phyloP scores from a whole-genome alignment of 2,113 vertebrate species.

The Elephas maximus region DNA sequence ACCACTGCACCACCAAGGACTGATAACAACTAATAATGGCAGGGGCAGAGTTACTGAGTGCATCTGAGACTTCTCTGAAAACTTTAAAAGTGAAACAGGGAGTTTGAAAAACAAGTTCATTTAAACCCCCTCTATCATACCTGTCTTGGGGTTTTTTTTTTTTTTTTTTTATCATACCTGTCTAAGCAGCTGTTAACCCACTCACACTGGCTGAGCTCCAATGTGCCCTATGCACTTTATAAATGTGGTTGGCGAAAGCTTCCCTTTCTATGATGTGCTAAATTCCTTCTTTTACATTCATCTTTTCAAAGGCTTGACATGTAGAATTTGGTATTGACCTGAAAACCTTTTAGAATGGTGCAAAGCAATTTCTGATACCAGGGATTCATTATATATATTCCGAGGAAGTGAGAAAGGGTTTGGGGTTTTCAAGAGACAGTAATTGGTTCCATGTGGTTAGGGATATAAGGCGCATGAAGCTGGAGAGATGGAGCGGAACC shows the following conservation, averaged over 20 bases:
- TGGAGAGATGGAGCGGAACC: not conserved
- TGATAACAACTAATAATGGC: not conserved
- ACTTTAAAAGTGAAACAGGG: not conserved
- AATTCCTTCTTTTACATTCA: not conserved
- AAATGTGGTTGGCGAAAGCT: slow-evolving; percentile 3
- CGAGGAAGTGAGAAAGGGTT: not conserved
- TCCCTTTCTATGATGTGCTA: not conserved
- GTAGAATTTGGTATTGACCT: not conserved
- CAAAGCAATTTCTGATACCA: not conserved
- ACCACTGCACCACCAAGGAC: too few relatives aligned
- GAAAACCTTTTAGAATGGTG: slow-evolving; percentile 4
- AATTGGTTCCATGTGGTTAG: not conserved
- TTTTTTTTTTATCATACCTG: not conserved
- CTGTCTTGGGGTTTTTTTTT: not conserved
- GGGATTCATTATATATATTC: not conserved
- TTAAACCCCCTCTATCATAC: not conserved
- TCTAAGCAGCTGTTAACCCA: not conserved
- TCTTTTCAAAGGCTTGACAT: not conserved
- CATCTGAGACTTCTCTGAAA: not conserved
- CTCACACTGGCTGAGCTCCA: not conserved
- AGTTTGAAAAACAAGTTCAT: not conserved
- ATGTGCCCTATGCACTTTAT: not conserved
- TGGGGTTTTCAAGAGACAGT: not conserved
- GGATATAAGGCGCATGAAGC: not conserved
- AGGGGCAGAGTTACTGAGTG: not conserved